phyloP scores from a whole-genome alignment of 1,140 invertebrate species.

The Eulimnadia texana region DNA sequence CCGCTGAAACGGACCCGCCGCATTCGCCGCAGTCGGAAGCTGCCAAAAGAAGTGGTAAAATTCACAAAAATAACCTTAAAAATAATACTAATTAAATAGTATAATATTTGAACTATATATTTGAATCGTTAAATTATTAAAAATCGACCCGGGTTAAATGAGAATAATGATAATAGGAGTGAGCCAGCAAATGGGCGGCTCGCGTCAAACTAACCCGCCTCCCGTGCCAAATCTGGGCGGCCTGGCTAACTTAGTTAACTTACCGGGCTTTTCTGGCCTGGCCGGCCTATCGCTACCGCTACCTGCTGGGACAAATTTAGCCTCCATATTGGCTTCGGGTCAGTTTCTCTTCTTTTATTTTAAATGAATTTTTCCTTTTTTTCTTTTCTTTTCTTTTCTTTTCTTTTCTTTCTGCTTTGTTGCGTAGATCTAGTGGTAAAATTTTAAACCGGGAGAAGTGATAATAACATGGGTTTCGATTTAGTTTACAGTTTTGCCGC shows the following conservation, averaged over 20 bases:
- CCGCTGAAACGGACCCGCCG: background rate
- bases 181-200: too few species aligned
- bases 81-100: background rate
- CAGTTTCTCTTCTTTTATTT: background rate
- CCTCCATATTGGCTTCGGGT: background rate
- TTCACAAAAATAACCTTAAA: background rate
- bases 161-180: too few species aligned
- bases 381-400: background rate
- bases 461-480: too few species aligned
- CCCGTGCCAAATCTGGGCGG: background rate
- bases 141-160: too few species aligned
- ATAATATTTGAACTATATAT: too few species aligned
- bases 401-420: background rate
- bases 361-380: background rate
- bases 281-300: background rate
- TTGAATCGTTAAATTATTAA: too few species aligned
- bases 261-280: background rate
- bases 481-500: too few species aligned
- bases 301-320: slow-evolving; percentile 2
- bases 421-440: too few species aligned
- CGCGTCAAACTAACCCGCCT: background rate
- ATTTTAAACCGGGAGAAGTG: too few species aligned
- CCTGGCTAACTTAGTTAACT: background rate
- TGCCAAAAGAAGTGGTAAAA: background rate
- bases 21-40: background rate